Percentiles rank a stretch among this genome's conserved stretches.
phyloP scores from a whole-genome alignment of 2,888 invertebrate genomes.

The Junonia oenone region DNA sequence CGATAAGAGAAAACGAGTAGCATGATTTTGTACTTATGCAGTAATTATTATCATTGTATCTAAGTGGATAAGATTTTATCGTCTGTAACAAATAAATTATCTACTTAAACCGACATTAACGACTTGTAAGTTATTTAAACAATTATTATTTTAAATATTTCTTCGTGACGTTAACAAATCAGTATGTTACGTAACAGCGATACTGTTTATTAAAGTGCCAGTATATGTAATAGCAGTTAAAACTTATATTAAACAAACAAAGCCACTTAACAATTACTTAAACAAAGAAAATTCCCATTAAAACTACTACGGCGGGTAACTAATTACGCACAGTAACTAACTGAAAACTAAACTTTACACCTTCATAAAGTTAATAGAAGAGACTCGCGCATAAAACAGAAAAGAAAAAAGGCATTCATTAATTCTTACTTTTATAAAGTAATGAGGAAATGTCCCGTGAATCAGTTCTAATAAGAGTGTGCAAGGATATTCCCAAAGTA shows the following conservation, averaged over 20 bases:
- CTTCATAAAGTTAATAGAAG: constrained; percentile 36
- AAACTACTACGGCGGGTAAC: constrained; percentile 45
- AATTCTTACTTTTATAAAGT: constrained; percentile 1
- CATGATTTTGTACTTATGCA: constrained; percentile 44
- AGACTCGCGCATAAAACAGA: constrained; percentile 23
- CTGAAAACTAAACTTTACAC: constrained; percentile 47
- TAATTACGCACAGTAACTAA: constrained; percentile 51
- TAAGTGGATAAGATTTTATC: constrained; percentile 34
- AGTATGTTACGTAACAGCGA: not conserved
- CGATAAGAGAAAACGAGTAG: constrained; percentile 55
- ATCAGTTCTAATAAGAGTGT: not conserved
- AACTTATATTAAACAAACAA: constrained; percentile 32
- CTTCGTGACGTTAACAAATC: not conserved
- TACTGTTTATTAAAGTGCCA: not conserved
- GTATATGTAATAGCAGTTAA: constrained; percentile 4
- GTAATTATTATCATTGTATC: constrained; percentile 48
- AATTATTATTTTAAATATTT: not conserved
- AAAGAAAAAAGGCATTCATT: constrained; percentile 17
- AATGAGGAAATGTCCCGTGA: not conserved
- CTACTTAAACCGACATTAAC: not conserved
- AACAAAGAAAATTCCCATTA: constrained; percentile 56
- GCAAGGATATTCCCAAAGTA: not conserved
- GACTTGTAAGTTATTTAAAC: not conserved
- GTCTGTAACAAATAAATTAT: not conserved
- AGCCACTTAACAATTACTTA: constrained; percentile 41